A percentile compares a stretch with the other conserved stretches of the same genome.
These are phyloP conservation scores for Sinocyclocheilus anshuiensis DNA, from an alignment of 2,113 vertebrate species.

Conservation along the genomic window DNA sequence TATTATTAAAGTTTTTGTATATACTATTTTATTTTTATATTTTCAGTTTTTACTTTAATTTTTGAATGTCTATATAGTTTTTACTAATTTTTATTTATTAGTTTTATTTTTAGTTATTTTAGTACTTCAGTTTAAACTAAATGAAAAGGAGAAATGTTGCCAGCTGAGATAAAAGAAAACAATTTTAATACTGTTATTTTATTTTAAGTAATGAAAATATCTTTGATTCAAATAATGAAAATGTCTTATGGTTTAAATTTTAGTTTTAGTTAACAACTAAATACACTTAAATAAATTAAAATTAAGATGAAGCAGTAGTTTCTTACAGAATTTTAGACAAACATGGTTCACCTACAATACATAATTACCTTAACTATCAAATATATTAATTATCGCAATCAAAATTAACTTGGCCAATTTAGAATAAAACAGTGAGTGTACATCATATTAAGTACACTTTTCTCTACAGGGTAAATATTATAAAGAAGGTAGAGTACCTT, in stretches of 20 bases:
- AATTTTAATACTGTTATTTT: too few species aligned
- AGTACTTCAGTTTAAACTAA: neutral
- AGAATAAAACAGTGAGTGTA: neutral
- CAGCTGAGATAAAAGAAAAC: neutral
- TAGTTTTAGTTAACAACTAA: too few species aligned
- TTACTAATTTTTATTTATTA: neutral
- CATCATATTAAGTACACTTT: neutral
- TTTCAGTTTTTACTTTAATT: neutral
- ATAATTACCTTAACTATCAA: neutral
- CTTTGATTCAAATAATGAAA: too few species aligned
- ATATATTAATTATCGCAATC: neutral
- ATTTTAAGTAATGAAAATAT: neutral
- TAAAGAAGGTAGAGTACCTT: neutral
- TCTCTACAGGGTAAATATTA: neutral
- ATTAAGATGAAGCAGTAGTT: too few species aligned
- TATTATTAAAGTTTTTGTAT: neutral
- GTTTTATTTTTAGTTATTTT: neutral
- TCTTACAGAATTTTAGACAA: neutral
- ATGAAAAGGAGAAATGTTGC: neutral
- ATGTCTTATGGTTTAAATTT: too few species aligned
- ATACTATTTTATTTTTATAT: too few species aligned
- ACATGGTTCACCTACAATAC: neutral
- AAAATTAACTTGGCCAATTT: neutral
- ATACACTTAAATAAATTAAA: too few species aligned
- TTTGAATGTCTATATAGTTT: neutral